Evolutionary conservation across 2,797 vertebrate species (phyloP), one percentile per base, ranked within the genome.

Genomic region (Etheostoma nigrum): DNA sequence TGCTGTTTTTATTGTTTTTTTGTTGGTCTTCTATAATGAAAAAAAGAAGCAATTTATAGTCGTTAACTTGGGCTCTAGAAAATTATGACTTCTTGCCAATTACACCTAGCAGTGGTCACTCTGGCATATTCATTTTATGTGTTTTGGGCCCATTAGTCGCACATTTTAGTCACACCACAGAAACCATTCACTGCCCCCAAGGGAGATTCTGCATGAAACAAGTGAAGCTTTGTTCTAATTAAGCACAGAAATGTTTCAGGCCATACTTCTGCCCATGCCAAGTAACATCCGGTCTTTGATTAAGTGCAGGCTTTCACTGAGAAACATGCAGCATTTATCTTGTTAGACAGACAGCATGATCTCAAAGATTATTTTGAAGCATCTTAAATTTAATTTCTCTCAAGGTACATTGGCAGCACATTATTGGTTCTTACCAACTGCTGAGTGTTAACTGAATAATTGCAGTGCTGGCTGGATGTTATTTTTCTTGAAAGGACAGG

Each of bases 201-300:
- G 51, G 76, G 86, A 82, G 72, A 66, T 82, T 87, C 72, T 68
- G 58, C 58, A 61, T 49, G 60, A 87, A 82, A 77, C 68, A 82
- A 86, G 69, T 60, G 74, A 73, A 58, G 67, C 84, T 88, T 85
- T 88, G 76, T 88, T 86, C 81, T 84, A 82, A 88, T 89, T 86
- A 84, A 83, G 75, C 67, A 60, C 52, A 66, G 44, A 70, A 68
- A 54, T 59, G 67, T 86, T 85, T 69, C 36, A 72, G 54, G 74
- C 57, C 60, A 52, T 63, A 36, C 47, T 78, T 76, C 40, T 59
- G 55, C 84, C 58, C 33, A 5, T 66, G 53, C 66, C 52, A 65
- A 79, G 74, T 79, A 85, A 77, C 58, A 45, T 84, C 57, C 18
- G 13, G 36, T 74, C 48, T 86, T 70, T 86, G 67, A 74, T 79